These are phyloP conservation scores for Dicycla oo DNA, from an alignment of 2,888 invertebrate genomes.

Conservation along the genomic window DNA sequence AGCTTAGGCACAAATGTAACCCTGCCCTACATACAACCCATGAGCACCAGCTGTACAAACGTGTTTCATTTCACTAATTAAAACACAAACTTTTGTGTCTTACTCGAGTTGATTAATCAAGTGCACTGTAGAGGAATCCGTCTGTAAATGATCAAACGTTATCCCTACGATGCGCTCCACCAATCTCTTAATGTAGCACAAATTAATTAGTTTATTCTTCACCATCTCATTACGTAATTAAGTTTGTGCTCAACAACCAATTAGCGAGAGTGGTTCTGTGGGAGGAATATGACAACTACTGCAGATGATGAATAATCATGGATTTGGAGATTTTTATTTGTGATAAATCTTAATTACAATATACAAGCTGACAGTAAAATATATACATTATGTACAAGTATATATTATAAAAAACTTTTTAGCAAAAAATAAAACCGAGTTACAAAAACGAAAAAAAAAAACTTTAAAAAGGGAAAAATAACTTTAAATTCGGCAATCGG, in stretches of 20 bases:
- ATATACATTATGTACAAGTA: too few species aligned
- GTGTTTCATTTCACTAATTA: constrained; percentile 47
- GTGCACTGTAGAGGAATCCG: constrained; percentile 8
- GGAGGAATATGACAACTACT: constrained; percentile 26
- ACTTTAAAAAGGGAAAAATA: too few species aligned
- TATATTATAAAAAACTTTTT: too few species aligned
- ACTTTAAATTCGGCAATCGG: too few species aligned
- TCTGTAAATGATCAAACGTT: constrained; percentile 34
- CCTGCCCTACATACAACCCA: not conserved
- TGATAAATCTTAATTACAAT: too few species aligned
- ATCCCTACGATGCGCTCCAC: constrained; percentile 10
- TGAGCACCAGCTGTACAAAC: constrained; percentile 21
- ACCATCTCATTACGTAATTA: constrained; percentile 51
- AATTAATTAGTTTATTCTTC: constrained; percentile 56
- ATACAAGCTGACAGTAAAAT: too few species aligned
- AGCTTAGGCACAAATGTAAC: constrained; percentile 4
- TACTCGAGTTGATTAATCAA: constrained; percentile 42
- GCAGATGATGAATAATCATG: constrained; percentile 41
- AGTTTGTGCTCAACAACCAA: constrained; percentile 51
- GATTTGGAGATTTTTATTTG: constrained; percentile 36
- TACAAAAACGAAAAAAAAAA: too few species aligned
- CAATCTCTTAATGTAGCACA: not conserved
- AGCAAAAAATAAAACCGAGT: too few species aligned
- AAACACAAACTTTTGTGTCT: constrained; percentile 39
- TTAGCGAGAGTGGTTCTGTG: constrained; percentile 60